Evolutionary conservation across 37 sponge, comb jelly and placozoan species (phyloP).

Genomic region (Petrosia ficiformis): DNA sequence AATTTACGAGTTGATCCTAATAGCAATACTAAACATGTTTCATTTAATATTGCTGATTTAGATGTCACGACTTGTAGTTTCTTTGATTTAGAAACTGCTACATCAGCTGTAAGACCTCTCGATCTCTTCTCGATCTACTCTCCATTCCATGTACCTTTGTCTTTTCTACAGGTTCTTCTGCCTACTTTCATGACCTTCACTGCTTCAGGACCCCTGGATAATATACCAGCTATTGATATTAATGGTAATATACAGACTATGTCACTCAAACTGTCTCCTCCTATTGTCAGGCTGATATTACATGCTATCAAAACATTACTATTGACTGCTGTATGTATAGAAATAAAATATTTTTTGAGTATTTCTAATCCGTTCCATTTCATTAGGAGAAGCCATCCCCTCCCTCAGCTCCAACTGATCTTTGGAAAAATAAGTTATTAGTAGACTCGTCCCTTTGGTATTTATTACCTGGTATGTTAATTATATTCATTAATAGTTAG

Average conservation of each 20-base stretch:
- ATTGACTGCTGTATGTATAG: slow-evolving; percentile 42
- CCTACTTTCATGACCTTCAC: slow-evolving; percentile 33
- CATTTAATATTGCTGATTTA: slow-evolving; percentile 33
- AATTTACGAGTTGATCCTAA: slow-evolving; percentile 47
- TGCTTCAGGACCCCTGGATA: slow-evolving; percentile 37
- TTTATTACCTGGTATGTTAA: slow-evolving; percentile 46
- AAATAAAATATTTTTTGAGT: slow-evolving; percentile 12
- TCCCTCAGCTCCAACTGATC: slow-evolving; percentile 37
- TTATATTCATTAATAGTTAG: too few relatives aligned
- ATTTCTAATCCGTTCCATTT: neutral
- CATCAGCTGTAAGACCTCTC: slow-evolving; percentile 35
- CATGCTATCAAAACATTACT: slow-evolving; percentile 43
- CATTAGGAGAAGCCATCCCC: slow-evolving; percentile 20
- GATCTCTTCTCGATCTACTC: neutral
- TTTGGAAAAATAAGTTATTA: slow-evolving; percentile 56
- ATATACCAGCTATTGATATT: slow-evolving; percentile 38
- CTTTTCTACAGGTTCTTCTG: slow-evolving; percentile 48
- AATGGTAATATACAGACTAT: slow-evolving; percentile 22
- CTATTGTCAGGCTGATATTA: slow-evolving; percentile 63
- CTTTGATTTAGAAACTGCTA: slow-evolving; percentile 38
- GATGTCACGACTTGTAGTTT: slow-evolving; percentile 50
- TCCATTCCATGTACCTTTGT: neutral
- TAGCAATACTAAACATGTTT: slow-evolving; percentile 12
- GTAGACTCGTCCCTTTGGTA: slow-evolving; percentile 43
- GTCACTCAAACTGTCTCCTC: slow-evolving; percentile 60